Percentiles rank a stretch among this genome's conserved stretches.
Conservation (phyloP, 2,113 vertebrate genomes). For the Dendropsophus ebraccatus region DNA sequence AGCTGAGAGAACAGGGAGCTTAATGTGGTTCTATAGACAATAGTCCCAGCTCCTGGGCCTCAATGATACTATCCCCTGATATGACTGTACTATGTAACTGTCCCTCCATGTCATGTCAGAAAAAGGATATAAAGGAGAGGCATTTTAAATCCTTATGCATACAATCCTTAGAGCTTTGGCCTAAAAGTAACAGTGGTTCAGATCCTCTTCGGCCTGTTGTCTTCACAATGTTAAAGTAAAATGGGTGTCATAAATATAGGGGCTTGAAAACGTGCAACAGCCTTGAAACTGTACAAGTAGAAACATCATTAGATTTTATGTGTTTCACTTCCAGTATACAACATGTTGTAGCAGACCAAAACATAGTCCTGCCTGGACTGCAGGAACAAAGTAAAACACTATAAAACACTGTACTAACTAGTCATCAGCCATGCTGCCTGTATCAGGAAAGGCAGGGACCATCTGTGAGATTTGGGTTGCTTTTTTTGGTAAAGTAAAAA, state of each 20-base stretch:
- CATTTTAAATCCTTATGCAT: neutral
- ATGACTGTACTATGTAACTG: neutral
- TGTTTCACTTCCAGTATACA: constrained; percentile 19
- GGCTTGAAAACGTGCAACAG: neutral
- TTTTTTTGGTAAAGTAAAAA: constrained; percentile 47
- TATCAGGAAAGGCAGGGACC: constrained; percentile 9
- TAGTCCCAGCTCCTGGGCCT: neutral
- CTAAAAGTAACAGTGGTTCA: no score
- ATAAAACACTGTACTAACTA: constrained; percentile 42
- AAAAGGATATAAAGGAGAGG: neutral
- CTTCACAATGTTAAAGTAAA: neutral
- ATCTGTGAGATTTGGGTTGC: neutral
- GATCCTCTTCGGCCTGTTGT: no score
- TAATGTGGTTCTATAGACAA: neutral
- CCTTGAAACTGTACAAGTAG: constrained; percentile 5
- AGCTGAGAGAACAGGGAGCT: neutral
- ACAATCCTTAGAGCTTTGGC: neutral
- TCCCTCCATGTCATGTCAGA: neutral
- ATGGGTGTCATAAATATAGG: neutral
- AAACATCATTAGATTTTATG: constrained; percentile 16
- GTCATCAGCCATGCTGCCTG: constrained; percentile 35
- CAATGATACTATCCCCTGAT: neutral
- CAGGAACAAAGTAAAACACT: constrained; percentile 10
- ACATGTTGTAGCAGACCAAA: constrained; percentile 22
- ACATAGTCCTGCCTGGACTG: neutral